Conservation (phyloP, 2,797 vertebrate species). For the Leucoraja ocellata region DNA sequence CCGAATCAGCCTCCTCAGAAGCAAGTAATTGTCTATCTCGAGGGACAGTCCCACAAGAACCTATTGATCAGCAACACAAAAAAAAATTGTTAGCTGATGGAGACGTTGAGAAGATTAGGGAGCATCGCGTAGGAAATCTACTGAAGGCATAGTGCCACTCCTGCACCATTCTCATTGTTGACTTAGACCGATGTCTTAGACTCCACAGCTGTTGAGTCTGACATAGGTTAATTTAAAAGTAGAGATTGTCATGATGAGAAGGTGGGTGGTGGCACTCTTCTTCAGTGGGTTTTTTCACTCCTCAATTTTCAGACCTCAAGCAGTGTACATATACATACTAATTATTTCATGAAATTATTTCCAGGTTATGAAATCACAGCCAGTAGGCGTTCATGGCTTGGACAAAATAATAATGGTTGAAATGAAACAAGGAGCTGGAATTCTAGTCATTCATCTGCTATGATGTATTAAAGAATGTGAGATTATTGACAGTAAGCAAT, state of each 20-base stretch:
- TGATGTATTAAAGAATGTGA: neutral
- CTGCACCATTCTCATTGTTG: neutral
- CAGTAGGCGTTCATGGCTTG: neutral
- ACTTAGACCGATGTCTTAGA: too few species aligned
- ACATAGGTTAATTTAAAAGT: too few species aligned
- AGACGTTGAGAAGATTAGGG: neutral
- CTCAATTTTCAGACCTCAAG: neutral
- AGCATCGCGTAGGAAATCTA: neutral
- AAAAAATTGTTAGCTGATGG: neutral
- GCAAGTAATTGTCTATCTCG: too few species aligned
- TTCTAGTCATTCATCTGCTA: neutral
- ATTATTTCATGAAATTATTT: neutral
- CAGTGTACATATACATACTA: neutral
- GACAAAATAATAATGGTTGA: neutral
- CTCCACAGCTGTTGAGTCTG: too few species aligned
- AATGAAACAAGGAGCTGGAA: neutral
- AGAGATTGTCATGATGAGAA: too few species aligned
- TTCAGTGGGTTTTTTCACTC: neutral
- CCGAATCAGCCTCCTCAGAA: too few species aligned
- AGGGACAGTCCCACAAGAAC: too few species aligned
- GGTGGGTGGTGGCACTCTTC: neutral
- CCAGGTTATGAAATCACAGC: neutral
- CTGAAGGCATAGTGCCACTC: neutral
- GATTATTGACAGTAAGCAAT: neutral
- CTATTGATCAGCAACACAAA: neutral